phyloP scores from a whole-genome alignment of 1,140 invertebrate genomes.

The Babylonia areolata region DNA sequence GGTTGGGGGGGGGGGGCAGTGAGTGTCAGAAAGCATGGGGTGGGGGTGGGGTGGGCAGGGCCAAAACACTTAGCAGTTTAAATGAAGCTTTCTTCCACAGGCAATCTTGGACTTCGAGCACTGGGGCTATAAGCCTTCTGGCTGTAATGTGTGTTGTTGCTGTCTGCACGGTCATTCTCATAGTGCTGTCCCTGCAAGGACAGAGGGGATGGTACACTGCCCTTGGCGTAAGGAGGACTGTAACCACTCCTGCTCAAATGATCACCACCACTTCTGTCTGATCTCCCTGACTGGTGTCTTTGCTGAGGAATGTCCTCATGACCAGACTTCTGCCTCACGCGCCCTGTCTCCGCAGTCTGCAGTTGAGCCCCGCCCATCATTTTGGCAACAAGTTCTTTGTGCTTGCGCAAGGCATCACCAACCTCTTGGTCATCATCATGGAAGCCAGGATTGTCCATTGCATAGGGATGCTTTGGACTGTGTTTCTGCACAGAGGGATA shows the following conservation, averaged over 20 bases:
- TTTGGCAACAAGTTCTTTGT: constrained; percentile 39
- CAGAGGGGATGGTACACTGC: background rate
- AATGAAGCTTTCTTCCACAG: constrained; percentile 36
- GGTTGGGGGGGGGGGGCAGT: no score
- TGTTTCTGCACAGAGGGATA: background rate
- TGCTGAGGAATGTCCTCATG: constrained; percentile 3
- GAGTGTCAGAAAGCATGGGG: no score
- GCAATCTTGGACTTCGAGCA: background rate
- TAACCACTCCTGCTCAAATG: background rate
- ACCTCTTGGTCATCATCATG: constrained; percentile 36
- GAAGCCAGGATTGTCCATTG: constrained; percentile 48
- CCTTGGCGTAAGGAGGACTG: background rate
- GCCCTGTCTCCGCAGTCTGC: background rate
- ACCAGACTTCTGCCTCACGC: background rate
- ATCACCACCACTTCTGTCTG: constrained; percentile 7
- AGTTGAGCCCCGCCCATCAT: constrained; percentile 29
- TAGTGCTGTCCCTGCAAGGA: background rate
- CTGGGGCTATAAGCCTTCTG: background rate
- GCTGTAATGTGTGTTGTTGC: background rate
- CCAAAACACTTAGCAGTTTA: background rate
- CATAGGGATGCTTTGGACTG: constrained; percentile 1
- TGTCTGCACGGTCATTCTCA: background rate
- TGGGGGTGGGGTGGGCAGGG: background rate
- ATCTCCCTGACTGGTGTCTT: background rate
- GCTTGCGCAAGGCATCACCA: constrained; percentile 33